These are phyloP conservation scores for Shinisaurus crocodilurus DNA, from an alignment of 2,113 vertebrate species.

Conservation along the genomic window DNA sequence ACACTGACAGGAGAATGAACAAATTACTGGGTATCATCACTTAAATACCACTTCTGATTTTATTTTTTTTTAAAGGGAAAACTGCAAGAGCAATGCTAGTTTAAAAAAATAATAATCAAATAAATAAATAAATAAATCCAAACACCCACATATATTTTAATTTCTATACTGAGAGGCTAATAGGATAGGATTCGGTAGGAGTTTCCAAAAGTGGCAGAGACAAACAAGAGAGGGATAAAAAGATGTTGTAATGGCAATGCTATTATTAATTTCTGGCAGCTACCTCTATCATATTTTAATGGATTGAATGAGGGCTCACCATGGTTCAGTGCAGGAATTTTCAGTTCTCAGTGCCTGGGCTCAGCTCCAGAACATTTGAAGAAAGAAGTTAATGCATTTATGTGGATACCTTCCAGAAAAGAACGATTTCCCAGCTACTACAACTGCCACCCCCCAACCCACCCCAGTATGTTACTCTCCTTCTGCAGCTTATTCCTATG, in stretches of 20 bases:
- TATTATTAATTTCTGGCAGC: slow-evolving; percentile 52
- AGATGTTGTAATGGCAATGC: slow-evolving; percentile 26
- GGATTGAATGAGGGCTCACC: slow-evolving; percentile 34
- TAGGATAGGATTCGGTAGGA: slow-evolving; percentile 64
- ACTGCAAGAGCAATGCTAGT: slow-evolving; percentile 64
- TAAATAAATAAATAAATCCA: slow-evolving; percentile 70
- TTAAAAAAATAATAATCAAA: slow-evolving; percentile 72
- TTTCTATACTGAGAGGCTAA: slow-evolving; percentile 57
- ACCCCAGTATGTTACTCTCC: neutral
- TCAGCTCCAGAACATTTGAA: slow-evolving; percentile 9
- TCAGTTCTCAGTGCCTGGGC: slow-evolving; percentile 8
- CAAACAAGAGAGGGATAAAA: slow-evolving; percentile 47
- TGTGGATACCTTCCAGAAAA: neutral
- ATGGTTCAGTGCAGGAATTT: slow-evolving; percentile 7
- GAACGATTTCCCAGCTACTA: neutral
- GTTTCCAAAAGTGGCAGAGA: slow-evolving; percentile 51
- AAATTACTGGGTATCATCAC: slow-evolving; percentile 90
- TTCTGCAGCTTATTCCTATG: neutral
- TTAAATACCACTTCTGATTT: slow-evolving; percentile 85
- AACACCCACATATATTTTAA: slow-evolving; percentile 63
- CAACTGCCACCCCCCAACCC: neutral
- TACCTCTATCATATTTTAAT: slow-evolving; percentile 65
- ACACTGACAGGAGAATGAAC: slow-evolving; percentile 88
- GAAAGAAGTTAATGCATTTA: neutral
- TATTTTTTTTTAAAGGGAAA: slow-evolving; percentile 78